A percentile compares a stretch with the other conserved stretches of the same genome.
Conservation (phyloP, 2,797 vertebrate genomes). For the Scomberomorus guttatus region DNA sequence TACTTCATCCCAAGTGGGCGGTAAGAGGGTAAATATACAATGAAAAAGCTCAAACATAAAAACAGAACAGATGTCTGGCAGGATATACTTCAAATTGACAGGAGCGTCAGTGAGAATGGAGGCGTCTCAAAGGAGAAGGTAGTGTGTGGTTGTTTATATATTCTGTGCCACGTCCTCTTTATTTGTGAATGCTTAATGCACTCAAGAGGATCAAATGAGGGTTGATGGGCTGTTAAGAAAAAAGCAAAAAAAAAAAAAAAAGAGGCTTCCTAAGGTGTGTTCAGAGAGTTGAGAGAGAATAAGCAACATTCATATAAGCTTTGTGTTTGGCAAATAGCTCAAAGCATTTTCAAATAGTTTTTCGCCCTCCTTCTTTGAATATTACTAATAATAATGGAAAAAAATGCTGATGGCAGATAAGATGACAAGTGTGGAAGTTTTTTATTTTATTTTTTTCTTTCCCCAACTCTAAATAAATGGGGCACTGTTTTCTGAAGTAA, state of each 20-base stretch:
- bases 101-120: slow-evolving; percentile 42
- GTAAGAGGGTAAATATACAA: slow-evolving; percentile 56
- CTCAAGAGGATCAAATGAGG: slow-evolving; percentile 62
- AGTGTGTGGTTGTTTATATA: slow-evolving; percentile 52
- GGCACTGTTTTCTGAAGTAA: slow-evolving; percentile 76
- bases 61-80: slow-evolving; percentile 53
- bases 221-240: slow-evolving; percentile 65
- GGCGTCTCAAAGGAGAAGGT: slow-evolving; percentile 49
- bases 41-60: slow-evolving; percentile 45
- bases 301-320: slow-evolving; percentile 56
- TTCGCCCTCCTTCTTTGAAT: slow-evolving; percentile 59
- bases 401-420: slow-evolving; percentile 73
- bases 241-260: neutral
- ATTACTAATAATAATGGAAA: slow-evolving; percentile 70
- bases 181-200: slow-evolving; percentile 68
- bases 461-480: slow-evolving; percentile 73
- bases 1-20: slow-evolving; percentile 38
- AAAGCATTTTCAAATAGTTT: slow-evolving; percentile 68
- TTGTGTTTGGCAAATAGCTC: slow-evolving; percentile 67
- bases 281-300: slow-evolving; percentile 43
- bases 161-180: slow-evolving; percentile 49
- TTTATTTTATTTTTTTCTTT: slow-evolving; percentile 17
- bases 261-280: slow-evolving; percentile 36
- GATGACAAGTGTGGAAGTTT: slow-evolving; percentile 54
- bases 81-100: slow-evolving; percentile 55